phyloP scores from a whole-genome alignment of 2,113 vertebrate genomes.

The Brachyhypopomus gauderio region DNA sequence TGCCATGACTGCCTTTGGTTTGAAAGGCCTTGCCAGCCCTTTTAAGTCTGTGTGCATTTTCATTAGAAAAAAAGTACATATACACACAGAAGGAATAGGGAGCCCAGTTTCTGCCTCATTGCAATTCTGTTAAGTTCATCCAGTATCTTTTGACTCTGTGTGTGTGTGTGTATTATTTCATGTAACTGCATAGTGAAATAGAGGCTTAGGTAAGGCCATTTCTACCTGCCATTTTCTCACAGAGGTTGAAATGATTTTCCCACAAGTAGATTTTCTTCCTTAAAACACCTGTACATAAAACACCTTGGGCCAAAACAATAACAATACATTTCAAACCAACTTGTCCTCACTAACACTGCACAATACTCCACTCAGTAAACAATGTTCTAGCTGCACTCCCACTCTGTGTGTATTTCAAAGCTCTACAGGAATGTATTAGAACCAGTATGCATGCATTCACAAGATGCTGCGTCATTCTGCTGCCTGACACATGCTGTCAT shows the following conservation, averaged over 20 bases:
- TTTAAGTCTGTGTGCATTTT: background rate
- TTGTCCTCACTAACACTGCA: background rate
- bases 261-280: no score
- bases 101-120: background rate
- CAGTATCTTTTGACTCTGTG: background rate
- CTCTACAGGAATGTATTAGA: slow-evolving; percentile 44
- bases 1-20: slow-evolving; percentile 25
- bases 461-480: background rate
- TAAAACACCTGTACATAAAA: no score
- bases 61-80: background rate
- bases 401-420: background rate
- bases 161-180: background rate
- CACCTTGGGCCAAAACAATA: no score
- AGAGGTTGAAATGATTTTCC: background rate
- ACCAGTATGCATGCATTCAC: slow-evolving; percentile 39
- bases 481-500: background rate
- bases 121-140: background rate
- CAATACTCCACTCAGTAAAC: background rate
- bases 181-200: background rate
- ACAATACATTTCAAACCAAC: background rate
- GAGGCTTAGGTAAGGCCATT: slow-evolving; percentile 5
- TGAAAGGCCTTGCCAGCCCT: slow-evolving; percentile 25
- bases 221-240: slow-evolving; percentile 12
- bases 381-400: background rate
- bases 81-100: background rate